phyloP scores from a whole-genome alignment of 2,113 vertebrate genomes.

The Nothoprocta pentlandii region DNA sequence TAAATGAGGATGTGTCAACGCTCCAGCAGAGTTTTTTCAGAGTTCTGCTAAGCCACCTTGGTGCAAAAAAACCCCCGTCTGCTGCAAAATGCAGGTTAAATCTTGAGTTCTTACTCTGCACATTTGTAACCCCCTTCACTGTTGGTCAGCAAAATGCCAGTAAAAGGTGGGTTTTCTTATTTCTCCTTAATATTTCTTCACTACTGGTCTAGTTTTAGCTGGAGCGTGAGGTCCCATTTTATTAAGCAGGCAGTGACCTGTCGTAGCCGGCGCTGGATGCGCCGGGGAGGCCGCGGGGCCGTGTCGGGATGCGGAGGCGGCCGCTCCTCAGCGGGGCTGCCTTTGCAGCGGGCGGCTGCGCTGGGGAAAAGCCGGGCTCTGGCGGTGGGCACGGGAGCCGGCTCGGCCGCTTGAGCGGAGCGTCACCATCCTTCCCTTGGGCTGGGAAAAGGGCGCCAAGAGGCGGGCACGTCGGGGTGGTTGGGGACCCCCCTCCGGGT shows the following conservation, averaged over 20 bases:
- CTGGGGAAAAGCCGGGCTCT: too few relatives aligned
- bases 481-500: too few relatives aligned
- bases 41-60: accelerated
- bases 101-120: not conserved
- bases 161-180: not conserved
- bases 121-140: not conserved
- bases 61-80: not conserved
- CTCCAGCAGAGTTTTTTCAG: not conserved
- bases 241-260: not conserved
- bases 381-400: too few relatives aligned
- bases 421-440: too few relatives aligned
- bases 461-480: too few relatives aligned
- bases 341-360: not conserved
- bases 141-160: not conserved
- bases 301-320: too few relatives aligned
- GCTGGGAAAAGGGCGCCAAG: too few relatives aligned
- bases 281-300: too few relatives aligned
- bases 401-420: too few relatives aligned
- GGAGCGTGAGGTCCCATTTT: not conserved
- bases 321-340: not conserved
- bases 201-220: not conserved
- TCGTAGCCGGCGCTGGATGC: too few relatives aligned
- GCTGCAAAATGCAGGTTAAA: not conserved
- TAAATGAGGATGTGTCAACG: not conserved
- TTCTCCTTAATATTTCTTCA: not conserved